Conservation (phyloP, 2,113 vertebrate species). For the Caloenas nicobarica region DNA sequence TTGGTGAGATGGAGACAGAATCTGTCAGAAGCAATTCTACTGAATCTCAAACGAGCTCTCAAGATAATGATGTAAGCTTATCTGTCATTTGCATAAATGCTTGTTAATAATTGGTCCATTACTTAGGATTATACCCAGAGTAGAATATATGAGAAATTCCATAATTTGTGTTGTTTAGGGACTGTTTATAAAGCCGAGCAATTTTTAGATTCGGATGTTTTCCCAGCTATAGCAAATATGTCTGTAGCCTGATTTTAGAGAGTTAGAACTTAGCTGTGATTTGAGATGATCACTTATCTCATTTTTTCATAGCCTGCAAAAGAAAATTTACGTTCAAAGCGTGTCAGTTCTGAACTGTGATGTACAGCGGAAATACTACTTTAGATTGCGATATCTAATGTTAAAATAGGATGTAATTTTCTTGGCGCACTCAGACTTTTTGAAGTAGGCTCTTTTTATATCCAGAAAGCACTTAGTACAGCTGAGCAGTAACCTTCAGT, state of each 20-base stretch:
- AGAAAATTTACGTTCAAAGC: not conserved
- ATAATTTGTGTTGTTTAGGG: not conserved
- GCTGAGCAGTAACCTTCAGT: not conserved
- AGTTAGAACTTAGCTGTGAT: not conserved
- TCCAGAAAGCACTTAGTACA: not conserved
- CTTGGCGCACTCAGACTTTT: not conserved
- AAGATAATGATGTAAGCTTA: slow-evolving; percentile 66
- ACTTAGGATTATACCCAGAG: not conserved
- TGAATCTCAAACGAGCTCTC: slow-evolving; percentile 67
- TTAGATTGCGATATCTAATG: not conserved
- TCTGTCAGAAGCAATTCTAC: slow-evolving; percentile 76
- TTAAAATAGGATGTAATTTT: not conserved
- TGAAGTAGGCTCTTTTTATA: not conserved
- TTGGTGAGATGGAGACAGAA: slow-evolving; percentile 90
- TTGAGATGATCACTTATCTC: not conserved
- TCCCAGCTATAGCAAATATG: not conserved
- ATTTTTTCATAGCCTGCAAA: not conserved
- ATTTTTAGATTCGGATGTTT: not conserved
- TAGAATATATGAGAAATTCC: not conserved
- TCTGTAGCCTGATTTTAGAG: not conserved
- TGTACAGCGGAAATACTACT: not conserved
- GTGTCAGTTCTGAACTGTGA: not conserved
- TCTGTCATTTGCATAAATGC: not conserved
- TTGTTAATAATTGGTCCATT: not conserved
- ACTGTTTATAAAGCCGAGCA: not conserved